Percentiles rank a stretch among this genome's conserved stretches.
phyloP scores from a whole-genome alignment of 2,797 vertebrate species.

The Gymnothorax javanicus region DNA sequence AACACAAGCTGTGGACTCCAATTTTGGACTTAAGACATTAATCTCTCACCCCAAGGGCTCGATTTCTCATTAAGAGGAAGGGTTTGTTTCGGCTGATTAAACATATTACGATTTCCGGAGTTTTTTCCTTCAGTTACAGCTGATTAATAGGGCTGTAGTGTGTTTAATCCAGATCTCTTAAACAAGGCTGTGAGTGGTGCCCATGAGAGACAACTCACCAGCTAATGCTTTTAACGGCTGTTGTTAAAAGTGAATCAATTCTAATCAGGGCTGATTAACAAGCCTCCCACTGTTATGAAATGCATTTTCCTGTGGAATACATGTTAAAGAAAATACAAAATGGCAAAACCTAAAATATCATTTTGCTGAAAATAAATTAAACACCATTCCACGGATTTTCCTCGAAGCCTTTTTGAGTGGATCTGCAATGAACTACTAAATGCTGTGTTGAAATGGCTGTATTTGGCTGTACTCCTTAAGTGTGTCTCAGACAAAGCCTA shows the following conservation, averaged over 20 bases:
- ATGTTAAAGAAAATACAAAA: constrained; percentile 14
- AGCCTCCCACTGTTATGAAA: background rate
- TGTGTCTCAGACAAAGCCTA: background rate
- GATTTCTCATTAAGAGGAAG: background rate
- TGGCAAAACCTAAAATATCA: constrained; percentile 32
- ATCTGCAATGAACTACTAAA: constrained; percentile 28
- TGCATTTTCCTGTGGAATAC: background rate
- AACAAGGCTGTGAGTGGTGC: background rate
- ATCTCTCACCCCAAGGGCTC: constrained; percentile 26
- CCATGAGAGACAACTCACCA: background rate
- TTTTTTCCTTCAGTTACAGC: constrained; percentile 19
- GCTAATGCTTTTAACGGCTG: background rate
- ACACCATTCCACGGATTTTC: background rate
- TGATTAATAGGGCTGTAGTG: constrained; percentile 14
- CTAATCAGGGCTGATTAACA: constrained; percentile 35
- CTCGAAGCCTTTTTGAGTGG: constrained; percentile 9
- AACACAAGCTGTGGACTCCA: constrained; percentile 16
- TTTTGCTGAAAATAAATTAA: constrained; percentile 16
- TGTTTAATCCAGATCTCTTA: constrained; percentile 18
- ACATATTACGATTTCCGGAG: constrained; percentile 33
- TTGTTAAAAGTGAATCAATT: constrained; percentile 36
- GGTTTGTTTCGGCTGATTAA: constrained; percentile 30
- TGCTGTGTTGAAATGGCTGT: constrained; percentile 13
- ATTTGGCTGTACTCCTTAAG: background rate
- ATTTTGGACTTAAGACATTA: constrained; percentile 12